Percentiles rank a stretch among this genome's conserved stretches.
Evolutionary conservation across 1,140 invertebrate species (phyloP).

Genomic region (Euura saliciscinereae): DNA sequence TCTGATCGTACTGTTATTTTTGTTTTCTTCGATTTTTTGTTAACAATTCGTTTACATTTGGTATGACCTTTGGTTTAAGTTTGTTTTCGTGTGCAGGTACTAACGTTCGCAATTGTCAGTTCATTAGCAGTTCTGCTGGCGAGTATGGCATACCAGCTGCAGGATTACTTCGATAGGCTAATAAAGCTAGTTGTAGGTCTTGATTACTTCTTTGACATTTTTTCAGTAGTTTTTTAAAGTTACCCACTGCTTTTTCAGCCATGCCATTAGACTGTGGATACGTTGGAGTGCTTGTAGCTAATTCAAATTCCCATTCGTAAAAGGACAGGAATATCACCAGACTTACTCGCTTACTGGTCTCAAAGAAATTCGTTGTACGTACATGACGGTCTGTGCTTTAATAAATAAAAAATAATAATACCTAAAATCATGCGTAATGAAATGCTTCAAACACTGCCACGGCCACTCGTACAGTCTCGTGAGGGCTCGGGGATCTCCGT

Average conservation of each 20-base stretch:
- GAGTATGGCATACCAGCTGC: conserved; percentile 6
- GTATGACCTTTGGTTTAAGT: background rate
- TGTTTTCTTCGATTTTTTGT: background rate
- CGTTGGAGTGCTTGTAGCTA: conserved; percentile 46
- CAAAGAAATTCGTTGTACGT: no score
- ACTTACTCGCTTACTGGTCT: no score
- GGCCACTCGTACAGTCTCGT: no score
- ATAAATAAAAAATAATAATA: no score
- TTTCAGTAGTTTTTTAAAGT: conserved; percentile 39
- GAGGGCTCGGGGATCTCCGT: no score
- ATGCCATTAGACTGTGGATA: conserved; percentile 46
- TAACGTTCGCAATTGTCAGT: background rate
- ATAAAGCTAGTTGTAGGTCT: conserved; percentile 2
- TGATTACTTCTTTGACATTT: conserved; percentile 35
- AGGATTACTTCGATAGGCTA: conserved; percentile 15
- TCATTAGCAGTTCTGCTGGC: conserved; percentile 14
- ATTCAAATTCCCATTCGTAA: conserved; percentile 45
- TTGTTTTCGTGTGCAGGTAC: conserved; percentile 3
- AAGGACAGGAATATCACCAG: conserved; percentile 44
- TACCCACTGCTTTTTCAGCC: conserved; percentile 42
- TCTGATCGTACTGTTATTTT: background rate
- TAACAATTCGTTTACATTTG: background rate
- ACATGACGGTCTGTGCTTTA: no score
- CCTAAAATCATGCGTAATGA: conserved; percentile 11
- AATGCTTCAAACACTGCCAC: conserved; percentile 20